Evolutionary conservation across 1,140 invertebrate genomes (phyloP), one percentile per base, ranked within the genome.

Genomic region (Uloborus diversus): DNA sequence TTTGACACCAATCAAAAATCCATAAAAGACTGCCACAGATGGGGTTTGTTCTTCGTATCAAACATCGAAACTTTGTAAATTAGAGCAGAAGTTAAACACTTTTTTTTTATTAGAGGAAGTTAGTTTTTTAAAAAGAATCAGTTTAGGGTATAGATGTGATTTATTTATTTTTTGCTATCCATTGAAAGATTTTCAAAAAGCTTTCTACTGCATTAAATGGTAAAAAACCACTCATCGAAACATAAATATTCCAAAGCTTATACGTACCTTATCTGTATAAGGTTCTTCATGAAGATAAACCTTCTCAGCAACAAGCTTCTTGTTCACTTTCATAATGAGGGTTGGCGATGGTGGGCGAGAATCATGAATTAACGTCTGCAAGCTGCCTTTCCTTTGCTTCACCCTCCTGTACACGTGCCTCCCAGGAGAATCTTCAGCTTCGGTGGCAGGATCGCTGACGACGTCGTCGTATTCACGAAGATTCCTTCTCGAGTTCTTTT

Each of bases 201-300:
- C 37, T 9, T n/a, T n/a, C 37, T 42, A 9, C 17, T 42, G 17
- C 7, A 42, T 42, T 9, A 42, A 42, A 42, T 42, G 17, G 17
- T 9, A 42, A 42, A 9, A 42, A 42, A 42, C 17, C 37, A 42
- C 7, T 42, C 17, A 42, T 9, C 17, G 37, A 42, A 42, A 42
- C 17, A 42, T 9, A 7, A 42, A 42, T n/a, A n/a, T n/a, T n/a
- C n/a, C n/a, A n/a, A n/a, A n/a, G n/a, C n/a, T n/a, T n/a, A n/a
- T n/a, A n/a, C n/a, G 81, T 79, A 87, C 86, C 75, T 84, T 81
- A 65, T 84, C 84, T 28, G 86, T 85, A 73, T 87, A 88, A 7
- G 87, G 87, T 70, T 86, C 85, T 69, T 82, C 79, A 42, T 85
- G 83, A 3, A 88, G 79, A 70, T 88, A 85, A 66, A 88, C 88